Conservation (phyloP, 2,888 invertebrate genomes). For the Platycheirus albimanus region DNA sequence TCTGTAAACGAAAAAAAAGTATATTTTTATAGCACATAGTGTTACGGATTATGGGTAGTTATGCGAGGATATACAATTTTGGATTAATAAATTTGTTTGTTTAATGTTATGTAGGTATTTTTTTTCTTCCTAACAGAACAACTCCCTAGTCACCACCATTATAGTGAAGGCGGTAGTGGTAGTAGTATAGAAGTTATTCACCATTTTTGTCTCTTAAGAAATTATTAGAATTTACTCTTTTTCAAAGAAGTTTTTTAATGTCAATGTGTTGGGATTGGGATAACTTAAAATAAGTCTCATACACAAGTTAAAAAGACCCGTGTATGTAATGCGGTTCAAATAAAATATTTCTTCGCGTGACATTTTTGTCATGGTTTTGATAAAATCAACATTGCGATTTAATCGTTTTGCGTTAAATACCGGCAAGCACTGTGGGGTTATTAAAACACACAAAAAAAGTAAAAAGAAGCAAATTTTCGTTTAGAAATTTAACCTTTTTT, state of each 20-base stretch:
- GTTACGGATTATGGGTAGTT: too few species aligned
- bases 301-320: not conserved
- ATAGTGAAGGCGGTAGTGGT: not conserved
- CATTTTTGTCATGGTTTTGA: conserved; percentile 4
- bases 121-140: too few species aligned
- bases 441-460: too few species aligned
- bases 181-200: too few species aligned
- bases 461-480: too few species aligned
- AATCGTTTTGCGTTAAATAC: not conserved
- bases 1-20: too few species aligned
- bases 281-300: not conserved
- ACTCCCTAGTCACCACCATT: too few species aligned
- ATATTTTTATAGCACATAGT: too few species aligned
- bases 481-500: too few species aligned
- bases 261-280: not conserved
- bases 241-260: not conserved
- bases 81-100: too few species aligned
- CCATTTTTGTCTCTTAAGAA: conserved; percentile 1
- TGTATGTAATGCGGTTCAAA: not conserved
- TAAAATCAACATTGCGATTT: not conserved
- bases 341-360: conserved; percentile 12
- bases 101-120: too few species aligned
- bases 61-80: too few species aligned
- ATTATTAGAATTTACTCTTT: conserved; percentile 15
- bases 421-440: not conserved